Conservation (phyloP, 2,888 invertebrate genomes). For the Lasioglossum malachurum region DNA sequence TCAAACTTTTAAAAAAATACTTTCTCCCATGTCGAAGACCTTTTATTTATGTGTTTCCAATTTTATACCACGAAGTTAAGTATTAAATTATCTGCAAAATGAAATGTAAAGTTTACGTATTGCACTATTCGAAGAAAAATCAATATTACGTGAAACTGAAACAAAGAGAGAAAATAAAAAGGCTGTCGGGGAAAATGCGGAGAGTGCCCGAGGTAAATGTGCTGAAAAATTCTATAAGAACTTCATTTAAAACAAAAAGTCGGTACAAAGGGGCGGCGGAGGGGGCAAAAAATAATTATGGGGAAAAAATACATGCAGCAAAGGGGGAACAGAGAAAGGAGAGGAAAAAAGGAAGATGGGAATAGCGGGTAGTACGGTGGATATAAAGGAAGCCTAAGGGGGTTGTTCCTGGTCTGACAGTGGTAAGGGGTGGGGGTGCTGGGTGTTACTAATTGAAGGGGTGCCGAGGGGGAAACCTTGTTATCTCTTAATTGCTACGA, state of each 20-base stretch:
- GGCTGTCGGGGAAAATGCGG: background rate
- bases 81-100: background rate
- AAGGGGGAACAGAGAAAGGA: constrained; percentile 47
- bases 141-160: background rate
- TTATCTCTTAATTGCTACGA: constrained; percentile 85
- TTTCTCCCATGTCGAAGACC: no score
- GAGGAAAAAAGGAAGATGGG: constrained; percentile 30
- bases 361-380: constrained; percentile 33
- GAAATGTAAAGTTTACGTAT: background rate
- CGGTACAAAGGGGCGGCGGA: background rate
- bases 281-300: constrained; percentile 36
- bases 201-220: background rate
- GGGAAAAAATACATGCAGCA: constrained; percentile 35
- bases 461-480: constrained; percentile 83
- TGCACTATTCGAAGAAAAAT: background rate
- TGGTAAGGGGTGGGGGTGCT: constrained; percentile 64
- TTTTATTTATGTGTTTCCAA: no score
- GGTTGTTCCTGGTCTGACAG: constrained; percentile 74
- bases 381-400: constrained; percentile 64
- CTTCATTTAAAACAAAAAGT: constrained; percentile 1
- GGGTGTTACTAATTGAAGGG: constrained; percentile 85
- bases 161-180: background rate
- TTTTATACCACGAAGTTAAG: no score
- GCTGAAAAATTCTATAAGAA: background rate
- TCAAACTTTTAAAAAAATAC: no score